These are phyloP conservation scores for Acipenser oxyrinchus DNA, from an alignment of 2,797 vertebrate species.

Conservation along the genomic window DNA sequence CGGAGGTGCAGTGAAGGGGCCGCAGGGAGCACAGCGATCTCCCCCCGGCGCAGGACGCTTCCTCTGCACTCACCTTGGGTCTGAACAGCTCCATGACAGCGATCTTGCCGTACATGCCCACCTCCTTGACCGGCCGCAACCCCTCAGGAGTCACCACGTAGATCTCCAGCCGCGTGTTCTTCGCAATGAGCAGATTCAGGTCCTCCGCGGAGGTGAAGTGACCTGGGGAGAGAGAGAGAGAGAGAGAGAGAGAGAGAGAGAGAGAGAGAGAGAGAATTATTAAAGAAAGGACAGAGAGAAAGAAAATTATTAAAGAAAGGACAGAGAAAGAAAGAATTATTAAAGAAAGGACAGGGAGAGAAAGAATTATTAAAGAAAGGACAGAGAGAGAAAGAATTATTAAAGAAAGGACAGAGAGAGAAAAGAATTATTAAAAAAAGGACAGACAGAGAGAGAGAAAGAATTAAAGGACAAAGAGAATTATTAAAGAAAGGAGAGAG, in stretches of 20 bases:
- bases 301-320: too few relatives aligned
- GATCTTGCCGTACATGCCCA: conserved; percentile 97
- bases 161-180: conserved; percentile 95
- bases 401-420: too few relatives aligned
- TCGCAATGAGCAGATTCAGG: conserved; percentile 91
- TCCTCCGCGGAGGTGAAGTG: conserved; percentile 96
- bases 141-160: conserved; percentile 94
- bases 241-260: neutral
- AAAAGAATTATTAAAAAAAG: too few relatives aligned
- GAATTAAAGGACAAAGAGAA: neutral
- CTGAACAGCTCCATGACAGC: conserved; percentile 96
- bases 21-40: too few relatives aligned
- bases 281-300: neutral
- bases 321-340: too few relatives aligned
- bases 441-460: neutral
- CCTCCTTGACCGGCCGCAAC: conserved; percentile 90
- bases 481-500: too few relatives aligned
- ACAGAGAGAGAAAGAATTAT: too few relatives aligned
- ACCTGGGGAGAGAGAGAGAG: conserved; percentile 45
- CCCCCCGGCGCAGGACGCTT: too few relatives aligned
- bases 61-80: conserved; percentile 71
- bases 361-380: too few relatives aligned
- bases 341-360: too few relatives aligned
- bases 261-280: neutral
- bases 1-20: neutral